Evolutionary conservation across 2,888 invertebrate genomes (phyloP).

Genomic region (Pyrocoelia pectoralis): DNA sequence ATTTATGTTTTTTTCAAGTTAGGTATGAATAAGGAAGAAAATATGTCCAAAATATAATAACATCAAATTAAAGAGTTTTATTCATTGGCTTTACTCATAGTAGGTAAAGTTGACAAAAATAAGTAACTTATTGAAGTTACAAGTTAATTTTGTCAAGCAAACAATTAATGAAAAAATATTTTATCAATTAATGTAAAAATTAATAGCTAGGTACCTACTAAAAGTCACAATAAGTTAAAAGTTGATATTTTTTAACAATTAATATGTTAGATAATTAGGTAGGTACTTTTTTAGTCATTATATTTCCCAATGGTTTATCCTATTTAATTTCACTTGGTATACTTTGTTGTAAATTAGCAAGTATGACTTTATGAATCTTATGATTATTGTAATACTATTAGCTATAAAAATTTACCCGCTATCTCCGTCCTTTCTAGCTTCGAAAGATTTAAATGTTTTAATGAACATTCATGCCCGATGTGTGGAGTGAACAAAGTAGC

Average conservation of each 20-base stretch:
- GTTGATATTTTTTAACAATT: constrained; percentile 1
- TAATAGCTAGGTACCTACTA: constrained; percentile 4
- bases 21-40: no score
- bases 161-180: background rate
- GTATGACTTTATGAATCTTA: background rate
- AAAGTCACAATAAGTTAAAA: constrained; percentile 2
- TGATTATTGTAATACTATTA: background rate
- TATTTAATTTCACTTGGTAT: background rate
- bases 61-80: no score
- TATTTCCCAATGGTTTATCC: background rate
- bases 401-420: constrained; percentile 2
- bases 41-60: no score
- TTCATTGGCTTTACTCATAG: no score
- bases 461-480: background rate
- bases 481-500: constrained; percentile 1
- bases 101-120: no score
- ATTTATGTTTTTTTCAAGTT: no score
- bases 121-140: no score
- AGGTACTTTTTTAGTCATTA: background rate
- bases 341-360: background rate
- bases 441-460: background rate
- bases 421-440: constrained; percentile 2
- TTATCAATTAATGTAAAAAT: background rate
- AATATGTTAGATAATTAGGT: background rate
- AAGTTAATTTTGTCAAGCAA: no score